A percentile compares a stretch with the other conserved stretches of the same genome.
phyloP scores from a whole-genome alignment of 37 sponge, comb jelly and placozoan genomes.

The Crambe crambe region DNA sequence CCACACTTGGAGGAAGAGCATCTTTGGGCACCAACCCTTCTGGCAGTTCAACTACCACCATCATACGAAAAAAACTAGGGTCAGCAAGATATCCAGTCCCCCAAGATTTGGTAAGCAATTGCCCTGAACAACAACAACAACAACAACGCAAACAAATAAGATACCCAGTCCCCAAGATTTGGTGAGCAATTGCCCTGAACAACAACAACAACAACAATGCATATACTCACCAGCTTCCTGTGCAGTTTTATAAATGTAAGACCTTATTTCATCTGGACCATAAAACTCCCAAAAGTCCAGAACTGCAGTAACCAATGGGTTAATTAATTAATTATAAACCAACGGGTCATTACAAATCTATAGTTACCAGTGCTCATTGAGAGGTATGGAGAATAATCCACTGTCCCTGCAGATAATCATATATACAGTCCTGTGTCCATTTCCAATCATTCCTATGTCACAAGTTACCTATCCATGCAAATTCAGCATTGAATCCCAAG shows the following conservation, averaged over 20 bases:
- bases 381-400: not conserved
- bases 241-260: slow-evolving; percentile 46
- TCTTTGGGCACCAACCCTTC: slow-evolving; percentile 17
- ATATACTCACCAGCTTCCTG: slow-evolving; percentile 60
- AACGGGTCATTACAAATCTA: too few species aligned
- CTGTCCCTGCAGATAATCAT: not conserved
- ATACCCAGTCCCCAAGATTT: slow-evolving; percentile 65
- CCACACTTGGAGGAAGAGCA: not conserved
- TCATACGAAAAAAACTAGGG: slow-evolving; percentile 51
- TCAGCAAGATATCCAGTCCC: slow-evolving; percentile 62
- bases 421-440: not conserved
- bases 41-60: slow-evolving; percentile 72
- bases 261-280: slow-evolving; percentile 56
- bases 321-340: not conserved
- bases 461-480: slow-evolving; percentile 76
- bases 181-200: slow-evolving; percentile 28
- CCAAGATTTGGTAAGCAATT: slow-evolving; percentile 50
- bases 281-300: slow-evolving; percentile 80
- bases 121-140: slow-evolving; percentile 44
- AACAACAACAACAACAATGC: slow-evolving; percentile 52
- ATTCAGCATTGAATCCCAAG: slow-evolving; percentile 75
- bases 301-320: slow-evolving; percentile 33
- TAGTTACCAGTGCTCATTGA: slow-evolving; percentile 4
- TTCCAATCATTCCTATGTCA: not conserved
- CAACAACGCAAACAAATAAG: slow-evolving; percentile 47